Base-by-base conservation (phyloP, 2,797 vertebrate species). In the Eupleurogrammus muticus region DNA sequence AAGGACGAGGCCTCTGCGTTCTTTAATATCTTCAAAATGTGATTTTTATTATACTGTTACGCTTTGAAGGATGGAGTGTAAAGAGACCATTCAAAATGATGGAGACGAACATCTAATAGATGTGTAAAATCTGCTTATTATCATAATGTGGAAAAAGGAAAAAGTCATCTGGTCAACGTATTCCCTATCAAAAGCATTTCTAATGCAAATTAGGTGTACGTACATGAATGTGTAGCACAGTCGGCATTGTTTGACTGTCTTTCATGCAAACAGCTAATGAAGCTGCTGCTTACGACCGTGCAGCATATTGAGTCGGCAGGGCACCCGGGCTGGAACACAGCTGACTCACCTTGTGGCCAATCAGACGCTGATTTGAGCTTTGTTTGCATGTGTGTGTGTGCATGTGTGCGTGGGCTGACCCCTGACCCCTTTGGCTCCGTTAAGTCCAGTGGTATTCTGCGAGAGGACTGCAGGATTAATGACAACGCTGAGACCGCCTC, bases 391-490 rank as follows among this genome's bases (percentile, higher is more conserved):
- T 28, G 53, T 46, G 8, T 16, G 28, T 44, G 38, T 34, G 44
- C 55, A 52, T 44, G 44, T 60, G 17, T 35, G 20, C 19, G 42
- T 2, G 24, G 47, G 6, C 62, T 79, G 83, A 82, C 79, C 80
- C 17, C 21, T 84, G 80, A 77, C 64, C 74, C 65, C 3, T 20
- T 46, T 28, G 34, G 47, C 38, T 70, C 72, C 59, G 36, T 47
- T 55, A 35, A 69, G 73, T 73, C 38, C 54, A 34, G 46, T 6
- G 23, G 48, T 51, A 42, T 82, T 78, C 56, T 55, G 58, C 63
- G 32, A 38, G 66, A 78, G 66, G 68, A 47, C 58, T 36, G 56
- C 23, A 62, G 83, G 75, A 89, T 87, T 88, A 85, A 89, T 84
- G 82, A 75, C 68, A 59, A 62, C 8, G 62, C 58, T n/a, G 78